Evolutionary conservation across 2,797 vertebrate species (phyloP).

Genomic region (Pantherophis vulpinus): DNA sequence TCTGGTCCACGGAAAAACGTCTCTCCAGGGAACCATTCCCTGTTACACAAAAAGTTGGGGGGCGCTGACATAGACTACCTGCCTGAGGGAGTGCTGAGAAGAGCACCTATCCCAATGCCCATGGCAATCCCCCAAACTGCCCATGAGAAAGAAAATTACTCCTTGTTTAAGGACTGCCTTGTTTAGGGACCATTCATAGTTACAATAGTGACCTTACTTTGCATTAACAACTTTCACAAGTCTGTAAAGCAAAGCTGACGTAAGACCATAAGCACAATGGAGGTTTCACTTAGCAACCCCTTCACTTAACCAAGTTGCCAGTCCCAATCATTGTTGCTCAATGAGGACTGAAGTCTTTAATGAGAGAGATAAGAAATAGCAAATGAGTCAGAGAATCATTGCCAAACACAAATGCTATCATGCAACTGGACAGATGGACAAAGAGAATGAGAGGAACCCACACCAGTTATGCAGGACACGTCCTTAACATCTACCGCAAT

Average conservation of each 20-base stretch:
- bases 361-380: not conserved
- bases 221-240: not conserved
- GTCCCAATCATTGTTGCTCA: not conserved
- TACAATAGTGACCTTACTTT: not conserved
- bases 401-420: not conserved
- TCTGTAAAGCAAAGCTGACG: not conserved
- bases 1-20: too few relatives aligned
- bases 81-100: not conserved
- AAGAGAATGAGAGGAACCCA: not conserved
- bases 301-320: not conserved
- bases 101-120: not conserved
- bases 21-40: too few relatives aligned
- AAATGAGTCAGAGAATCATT: not conserved
- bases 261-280: not conserved
- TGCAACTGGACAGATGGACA: not conserved
- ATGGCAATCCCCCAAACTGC: not conserved
- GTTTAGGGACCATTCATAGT: not conserved
- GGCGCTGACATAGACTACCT: not conserved
- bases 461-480: not conserved
- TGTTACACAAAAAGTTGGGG: too few relatives aligned
- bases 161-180: not conserved
- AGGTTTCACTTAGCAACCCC: not conserved
- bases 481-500: not conserved
- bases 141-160: not conserved
- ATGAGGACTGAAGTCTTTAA: not conserved